phyloP scores from a whole-genome alignment of 2,888 invertebrate species.

The Torymus auratus region DNA sequence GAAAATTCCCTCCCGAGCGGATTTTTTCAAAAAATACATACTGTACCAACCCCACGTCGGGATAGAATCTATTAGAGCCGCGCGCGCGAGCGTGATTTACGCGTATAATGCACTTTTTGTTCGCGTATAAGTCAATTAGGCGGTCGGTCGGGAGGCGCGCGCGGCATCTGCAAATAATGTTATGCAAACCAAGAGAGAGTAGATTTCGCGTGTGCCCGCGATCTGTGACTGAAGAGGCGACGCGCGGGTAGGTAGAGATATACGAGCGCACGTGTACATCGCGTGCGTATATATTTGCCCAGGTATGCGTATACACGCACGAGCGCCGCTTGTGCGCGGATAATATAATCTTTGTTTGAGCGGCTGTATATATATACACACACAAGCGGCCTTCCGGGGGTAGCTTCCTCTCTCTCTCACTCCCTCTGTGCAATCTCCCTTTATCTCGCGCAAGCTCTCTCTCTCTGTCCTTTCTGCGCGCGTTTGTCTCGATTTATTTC shows the following conservation, averaged over 20 bases:
- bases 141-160: not conserved
- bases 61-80: not conserved
- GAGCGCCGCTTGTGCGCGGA: conserved; percentile 32
- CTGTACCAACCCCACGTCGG: not conserved
- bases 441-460: no score
- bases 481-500: conserved; percentile 45
- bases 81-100: conserved; percentile 42
- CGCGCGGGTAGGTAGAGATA: conserved; percentile 4
- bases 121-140: conserved; percentile 55
- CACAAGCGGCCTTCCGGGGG: conserved; percentile 29
- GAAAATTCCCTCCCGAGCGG: not conserved
- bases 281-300: conserved; percentile 52
- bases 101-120: conserved; percentile 49
- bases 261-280: not conserved
- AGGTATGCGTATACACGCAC: conserved; percentile 31
- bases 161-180: conserved; percentile 59
- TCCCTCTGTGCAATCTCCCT: not conserved
- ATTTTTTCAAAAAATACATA: not conserved
- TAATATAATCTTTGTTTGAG: conserved; percentile 59
- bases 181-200: conserved; percentile 50
- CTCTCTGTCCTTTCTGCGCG: conserved; percentile 19
- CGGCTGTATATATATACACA: conserved; percentile 1
- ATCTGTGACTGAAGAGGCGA: conserved; percentile 50
- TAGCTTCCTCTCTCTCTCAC: conserved; percentile 14
- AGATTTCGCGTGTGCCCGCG: conserved; percentile 41